phyloP scores from a whole-genome alignment of 2,888 invertebrate species.

The Homarus gammarus region DNA sequence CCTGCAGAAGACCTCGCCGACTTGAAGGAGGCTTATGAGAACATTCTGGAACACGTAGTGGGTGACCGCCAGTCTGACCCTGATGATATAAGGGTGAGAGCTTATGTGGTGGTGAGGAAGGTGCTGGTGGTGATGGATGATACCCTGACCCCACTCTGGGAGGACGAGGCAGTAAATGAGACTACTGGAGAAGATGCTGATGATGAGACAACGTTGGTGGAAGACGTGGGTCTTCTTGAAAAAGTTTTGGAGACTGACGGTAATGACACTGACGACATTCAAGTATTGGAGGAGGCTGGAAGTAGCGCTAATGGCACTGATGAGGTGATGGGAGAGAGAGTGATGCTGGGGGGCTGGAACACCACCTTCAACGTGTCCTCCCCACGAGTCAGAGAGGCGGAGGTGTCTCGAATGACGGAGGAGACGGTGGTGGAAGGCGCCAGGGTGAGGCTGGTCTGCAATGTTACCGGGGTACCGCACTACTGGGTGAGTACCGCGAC shows the following conservation, averaged over 20 bases:
- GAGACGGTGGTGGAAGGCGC: slow-evolving; percentile 51
- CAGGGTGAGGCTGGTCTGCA: slow-evolving; percentile 57
- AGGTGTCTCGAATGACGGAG: background rate
- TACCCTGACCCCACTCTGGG: background rate
- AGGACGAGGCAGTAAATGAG: background rate
- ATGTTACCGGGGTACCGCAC: slow-evolving; percentile 48
- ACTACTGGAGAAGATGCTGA: background rate
- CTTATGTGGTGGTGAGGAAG: background rate
- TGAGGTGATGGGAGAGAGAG: background rate
- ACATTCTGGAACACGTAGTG: slow-evolving; percentile 34
- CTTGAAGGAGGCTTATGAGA: slow-evolving; percentile 8
- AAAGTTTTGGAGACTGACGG: background rate
- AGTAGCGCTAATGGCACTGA: background rate
- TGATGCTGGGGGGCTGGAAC: background rate
- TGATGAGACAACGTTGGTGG: too few relatives aligned
- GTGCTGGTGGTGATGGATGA: background rate
- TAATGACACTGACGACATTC: background rate
- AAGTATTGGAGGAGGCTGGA: background rate
- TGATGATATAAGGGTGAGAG: slow-evolving; percentile 34
- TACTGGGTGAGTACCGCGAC: slow-evolving; percentile 40
- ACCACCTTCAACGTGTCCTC: too few relatives aligned
- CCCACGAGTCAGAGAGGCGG: background rate
- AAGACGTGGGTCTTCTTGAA: too few relatives aligned
- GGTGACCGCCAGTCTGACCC: slow-evolving; percentile 33
- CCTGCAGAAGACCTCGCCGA: slow-evolving; percentile 38